Evolutionary conservation across 1,140 invertebrate genomes (phyloP), one percentile per base, ranked within the genome.

Genomic region (Parapsyche elsis): DNA sequence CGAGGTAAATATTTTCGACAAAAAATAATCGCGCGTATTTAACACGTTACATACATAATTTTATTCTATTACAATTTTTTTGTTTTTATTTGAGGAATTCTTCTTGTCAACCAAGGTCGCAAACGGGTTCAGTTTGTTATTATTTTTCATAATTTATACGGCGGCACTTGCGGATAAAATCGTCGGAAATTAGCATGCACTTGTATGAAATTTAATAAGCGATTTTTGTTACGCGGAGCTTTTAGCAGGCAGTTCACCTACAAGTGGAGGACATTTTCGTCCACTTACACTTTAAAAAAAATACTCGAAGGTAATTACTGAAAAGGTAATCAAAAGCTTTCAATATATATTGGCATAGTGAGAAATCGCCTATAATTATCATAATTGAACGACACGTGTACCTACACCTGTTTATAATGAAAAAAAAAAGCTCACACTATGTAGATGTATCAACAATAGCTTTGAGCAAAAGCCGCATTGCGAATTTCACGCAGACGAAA

Each of bases 211-310:
- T 67, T 67, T 67, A 67, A 67, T 67, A 67, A 67, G 64, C 24
- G 64, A 67, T 67, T 67, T 53, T 67, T 30, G 64, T 30, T 67
- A 30, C 9, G 64, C 21, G 23, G 21, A 67, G 57, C 21, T 61
- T 61, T 38, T 9, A 16, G 1, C 57, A 61, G 57, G 57, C 57
- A 16, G 57, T 61, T 61, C 16, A 61, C 57, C 57, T 61, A 26
- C 64, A 30, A 67, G 24, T 30, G 23, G 64, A 67, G 64, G 64
- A 67, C 64, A 67, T 67, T 67, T 67, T 67, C 24, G 64, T 67
- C 64, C 64, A 67, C 21, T 67, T 67, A 67, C 19, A 21, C 30
- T 61, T 12, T 61, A 61, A 19, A 19, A 19, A 19, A 61, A 61
- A 61, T 61, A 61, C 57, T 61, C 21, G 49, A 61, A 61, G 9